Evolutionary conservation across 1,140 invertebrate genomes (phyloP), one percentile per base, ranked within the genome.

Genomic region (Drosophila asahinai): DNA sequence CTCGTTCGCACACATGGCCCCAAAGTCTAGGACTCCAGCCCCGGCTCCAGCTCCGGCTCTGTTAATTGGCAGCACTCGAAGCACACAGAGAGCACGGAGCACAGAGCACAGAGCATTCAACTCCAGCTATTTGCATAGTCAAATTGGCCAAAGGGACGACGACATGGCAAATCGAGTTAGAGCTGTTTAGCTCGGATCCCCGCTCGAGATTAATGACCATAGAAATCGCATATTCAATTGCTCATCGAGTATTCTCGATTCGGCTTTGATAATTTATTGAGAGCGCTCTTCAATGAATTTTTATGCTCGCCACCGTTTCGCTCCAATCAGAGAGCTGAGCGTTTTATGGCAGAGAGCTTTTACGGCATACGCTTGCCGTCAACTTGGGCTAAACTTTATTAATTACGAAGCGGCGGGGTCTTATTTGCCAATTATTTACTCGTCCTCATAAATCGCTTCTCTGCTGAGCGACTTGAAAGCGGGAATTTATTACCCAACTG

Each of bases 231-330:
- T 73, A 86, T 83, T 83, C 72, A 80, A 87, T 78, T 86, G 83
- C 71, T 62, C 81, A 83, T 76, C 81, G 67, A 78, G 80, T 54
- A 74, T 78, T 75, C 75, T 58, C 68, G 22, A 68, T 80, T 86
- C 80, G 77, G 86, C 84, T 84, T 84, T 49, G 84, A 87, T 89
- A 87, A 87, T 89, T 89, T 89, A 89, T 81, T 89, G 84, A 84
- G 78, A 81, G 81, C 78, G 65, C 77, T 78, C 22, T 84, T 70
- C 72, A 70, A 72, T 84, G 77, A 68, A 89, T 84, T 81, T 82
- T 82, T 80, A 82, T 86, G 76, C 70, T 74, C 52, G 63, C 42
- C 15, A 30, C 33, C 30, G 51, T 8, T 36, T 30, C 42, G 47
- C 30, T 49, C 19, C 51, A 11, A 36, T 33, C 40, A 9, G 17